Evolutionary conservation across 2,888 invertebrate genomes (phyloP), one percentile per base, ranked within the genome.

Genomic region (Scaptomyza parva): DNA sequence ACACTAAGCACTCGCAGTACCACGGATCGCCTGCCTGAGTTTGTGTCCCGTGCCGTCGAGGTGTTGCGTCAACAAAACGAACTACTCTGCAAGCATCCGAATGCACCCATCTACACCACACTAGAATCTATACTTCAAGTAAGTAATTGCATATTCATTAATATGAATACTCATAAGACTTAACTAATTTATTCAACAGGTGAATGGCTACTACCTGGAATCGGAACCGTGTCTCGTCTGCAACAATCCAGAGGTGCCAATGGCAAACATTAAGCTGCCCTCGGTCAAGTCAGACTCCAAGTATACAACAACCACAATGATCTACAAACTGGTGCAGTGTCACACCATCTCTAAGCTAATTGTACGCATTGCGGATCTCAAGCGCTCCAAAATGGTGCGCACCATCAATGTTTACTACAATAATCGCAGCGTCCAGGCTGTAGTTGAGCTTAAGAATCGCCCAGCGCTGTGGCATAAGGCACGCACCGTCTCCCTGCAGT

Each of bases 381-480:
- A 99, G 91, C 94, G 98, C 66, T 97, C 97, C 58, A 98, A 99
- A 93, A 99, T 99, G 98, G 98, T 99, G 58, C 95, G 98, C 68
- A 96, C 97, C 1, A 96, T 99, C 88, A 98, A 97, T 92, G 96
- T 99, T 83, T 99, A 97, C 92, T 99, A 99, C 93, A 99, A 98
- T 91, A 98, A 98, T 91, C 94, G 98, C 57, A 96, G 95, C 50
- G 98, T 99, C 0, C 98, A 98, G 90, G 98, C 98, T 0, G 98
- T 99, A 3, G 98, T 99, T 20, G 99, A 99, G 90, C 93, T 99
- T 39, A 99, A 99, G 92, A 99, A 99, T 91, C 96, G 97, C 84
- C 97, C 98, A 92, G 95, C 97, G 1, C 94, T 98, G 93, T 99
- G 99, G 99, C 98, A 98, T 91, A 97, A 97, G 91, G 99, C 99